Evolutionary conservation across 2,113 vertebrate genomes (phyloP), one percentile per base, ranked within the genome.

Genomic region (Phycodurus eques): DNA sequence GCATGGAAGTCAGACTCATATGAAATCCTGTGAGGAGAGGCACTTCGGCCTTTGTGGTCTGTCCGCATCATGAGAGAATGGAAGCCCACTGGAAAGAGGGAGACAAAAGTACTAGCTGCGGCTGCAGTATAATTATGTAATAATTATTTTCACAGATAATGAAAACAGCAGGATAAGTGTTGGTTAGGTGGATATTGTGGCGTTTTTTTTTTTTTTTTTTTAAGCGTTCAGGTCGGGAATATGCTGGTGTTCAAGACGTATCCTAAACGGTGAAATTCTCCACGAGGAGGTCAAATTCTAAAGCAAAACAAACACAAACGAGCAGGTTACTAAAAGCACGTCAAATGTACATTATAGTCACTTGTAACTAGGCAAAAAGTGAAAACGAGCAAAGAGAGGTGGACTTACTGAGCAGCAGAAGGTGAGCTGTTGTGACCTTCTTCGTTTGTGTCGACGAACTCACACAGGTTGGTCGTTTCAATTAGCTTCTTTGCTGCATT

Each of bases 1-100:
- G 95, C 91, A 67, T 95, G 94, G 74, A 97, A 96, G 86, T 96
- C 95, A 0, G 95, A 92, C 85, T 95, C 96, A 75, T 96, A 97
- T n/a, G 94, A 89, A 75, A 95, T 96, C 86, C 95, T 91, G 82
- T 96, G 96, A 20, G 96, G 96, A 74, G 95, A 96, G 83, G 94
- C 94, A 85, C 94, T 96, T 85, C 95, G 90, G 71, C 92, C 94
- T 91, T 95, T 96, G 69, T 88, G 90, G 86, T 96, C 95, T 0
- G 93, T 94, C 82, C 95, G 93, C 92, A 97, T 95, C 95, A 96
- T 96, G 81, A 89, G 94, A 68, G 15, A 72, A 71, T 65, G 8
- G 31, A 82, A 27, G 42, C 20, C 73, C 51, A 54, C 35, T 54
- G 22, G 57, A 27, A 13, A 44, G 47, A 47, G 33, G 44, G 39